Percentiles rank a stretch among this genome's conserved stretches.
phyloP scores from a whole-genome alignment of 1,140 invertebrate genomes.

The Magallana gigas region DNA sequence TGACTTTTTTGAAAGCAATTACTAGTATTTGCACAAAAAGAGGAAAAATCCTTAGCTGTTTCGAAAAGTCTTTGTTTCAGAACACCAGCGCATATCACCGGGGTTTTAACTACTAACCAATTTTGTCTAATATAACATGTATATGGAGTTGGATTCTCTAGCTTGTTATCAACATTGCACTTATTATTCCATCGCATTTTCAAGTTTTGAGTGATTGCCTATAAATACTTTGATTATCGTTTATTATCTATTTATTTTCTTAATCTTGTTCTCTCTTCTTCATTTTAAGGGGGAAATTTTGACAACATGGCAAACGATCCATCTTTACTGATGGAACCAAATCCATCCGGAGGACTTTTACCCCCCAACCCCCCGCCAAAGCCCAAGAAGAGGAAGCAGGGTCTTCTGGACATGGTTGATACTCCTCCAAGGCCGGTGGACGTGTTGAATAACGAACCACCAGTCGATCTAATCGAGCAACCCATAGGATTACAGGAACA shows the following conservation, averaged over 20 bases:
- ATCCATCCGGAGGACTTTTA: neutral
- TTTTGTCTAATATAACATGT: too few relatives aligned
- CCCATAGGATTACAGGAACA: neutral
- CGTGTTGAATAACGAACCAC: neutral
- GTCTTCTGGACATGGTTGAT: neutral
- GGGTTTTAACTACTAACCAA: too few relatives aligned
- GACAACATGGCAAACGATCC: slow-evolving; percentile 8
- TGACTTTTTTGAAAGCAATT: too few relatives aligned
- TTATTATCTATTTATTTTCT: too few relatives aligned
- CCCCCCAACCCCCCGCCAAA: neutral
- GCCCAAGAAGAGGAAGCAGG: neutral
- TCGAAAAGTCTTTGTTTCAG: too few relatives aligned
- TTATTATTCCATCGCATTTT: neutral
- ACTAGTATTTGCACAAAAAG: too few relatives aligned
- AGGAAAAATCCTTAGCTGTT: too few relatives aligned
- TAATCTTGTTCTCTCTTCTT: too few relatives aligned
- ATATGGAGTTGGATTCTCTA: too few relatives aligned
- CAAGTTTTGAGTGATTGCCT: neutral
- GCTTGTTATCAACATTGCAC: neutral
- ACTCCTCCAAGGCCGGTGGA: neutral
- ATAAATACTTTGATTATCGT: too few relatives aligned
- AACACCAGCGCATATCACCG: too few relatives aligned
- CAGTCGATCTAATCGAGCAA: neutral
- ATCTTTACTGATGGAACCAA: neutral
- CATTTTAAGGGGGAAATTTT: neutral